Base-by-base conservation (phyloP, 2,888 invertebrate species). In the Rhamnusium bicolor region DNA sequence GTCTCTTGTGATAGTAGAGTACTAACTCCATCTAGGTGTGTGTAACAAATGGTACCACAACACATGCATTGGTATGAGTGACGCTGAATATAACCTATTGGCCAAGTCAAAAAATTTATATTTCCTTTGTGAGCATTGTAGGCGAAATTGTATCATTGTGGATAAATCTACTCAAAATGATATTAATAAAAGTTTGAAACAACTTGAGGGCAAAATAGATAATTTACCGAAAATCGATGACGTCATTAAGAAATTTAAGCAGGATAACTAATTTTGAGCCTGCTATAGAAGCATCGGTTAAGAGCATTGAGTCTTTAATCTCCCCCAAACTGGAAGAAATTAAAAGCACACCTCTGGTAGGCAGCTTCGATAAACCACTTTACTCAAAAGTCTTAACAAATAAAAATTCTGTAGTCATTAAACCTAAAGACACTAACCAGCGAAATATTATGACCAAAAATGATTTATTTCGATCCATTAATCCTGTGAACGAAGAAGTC, bases 1-100 rank as follows among this genome's bases (percentile, higher is more conserved):
- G n/a, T n/a, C n/a, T n/a, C n/a, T n/a, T n/a, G n/a, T n/a, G n/a
- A n/a, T n/a, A n/a, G n/a, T n/a, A n/a, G n/a, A n/a, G n/a, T n/a
- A n/a, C n/a, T n/a, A n/a, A n/a, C n/a, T n/a, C n/a, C n/a, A n/a
- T n/a, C n/a, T n/a, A 24, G 24, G 24, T 24, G 6, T 24, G 2
- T 24, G 24, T 6, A 24, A 24, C 24, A 24, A 24, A 24, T 24
- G 24, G 24, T 24, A 24, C 6, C 24, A 24, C 24, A 2, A 24
- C 6, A 6, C 24, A 24, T 24, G 24, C 24, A 24, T 24, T 24
- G 47, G 47, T 47, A n/a, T n/a, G n/a, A 4, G 14, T 47, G 47
- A 7, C 6, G n/a, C 14, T n/a, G 47, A 46, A n/a, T 69, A 2
- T 19, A 63, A 46, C 32, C 32, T 74, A 46, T 63, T 47, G 14